Conservation (phyloP, 1,140 invertebrate genomes). For the Anastrepha ludens region DNA sequence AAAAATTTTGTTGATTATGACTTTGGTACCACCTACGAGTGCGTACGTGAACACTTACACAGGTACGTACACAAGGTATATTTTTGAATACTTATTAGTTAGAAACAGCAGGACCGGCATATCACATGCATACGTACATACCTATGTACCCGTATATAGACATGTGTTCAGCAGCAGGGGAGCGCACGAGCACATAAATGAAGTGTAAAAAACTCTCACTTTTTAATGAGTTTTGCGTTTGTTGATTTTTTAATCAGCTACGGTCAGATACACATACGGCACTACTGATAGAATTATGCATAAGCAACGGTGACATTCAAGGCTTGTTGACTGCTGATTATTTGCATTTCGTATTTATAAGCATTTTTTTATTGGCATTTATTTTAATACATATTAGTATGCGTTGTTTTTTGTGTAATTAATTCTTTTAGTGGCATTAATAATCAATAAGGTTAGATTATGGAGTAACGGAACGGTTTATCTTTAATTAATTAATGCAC, state of each 20-base stretch:
- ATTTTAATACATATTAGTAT: background rate
- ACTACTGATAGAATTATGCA: background rate
- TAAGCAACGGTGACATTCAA: background rate
- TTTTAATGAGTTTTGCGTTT: conserved; percentile 45
- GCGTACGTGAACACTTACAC: no score
- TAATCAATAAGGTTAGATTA: background rate
- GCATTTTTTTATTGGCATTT: background rate
- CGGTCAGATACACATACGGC: background rate
- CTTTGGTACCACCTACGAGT: no score
- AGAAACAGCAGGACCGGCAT: background rate
- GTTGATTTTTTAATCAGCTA: background rate
- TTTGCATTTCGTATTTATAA: background rate
- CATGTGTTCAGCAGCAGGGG: background rate
- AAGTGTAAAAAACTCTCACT: conserved; percentile 52
- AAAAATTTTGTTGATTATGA: conserved; percentile 6
- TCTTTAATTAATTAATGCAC: no score
- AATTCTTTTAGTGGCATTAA: background rate
- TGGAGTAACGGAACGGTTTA: no score
- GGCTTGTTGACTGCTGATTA: background rate
- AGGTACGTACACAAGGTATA: no score
- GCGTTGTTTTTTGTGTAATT: background rate
- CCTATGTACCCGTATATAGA: background rate
- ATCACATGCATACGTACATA: background rate
- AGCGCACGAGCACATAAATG: background rate
- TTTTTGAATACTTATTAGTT: background rate